A percentile compares a stretch with the other conserved stretches of the same genome.
phyloP scores from a whole-genome alignment of 2,888 invertebrate species.

The Leistus spinibarbis region DNA sequence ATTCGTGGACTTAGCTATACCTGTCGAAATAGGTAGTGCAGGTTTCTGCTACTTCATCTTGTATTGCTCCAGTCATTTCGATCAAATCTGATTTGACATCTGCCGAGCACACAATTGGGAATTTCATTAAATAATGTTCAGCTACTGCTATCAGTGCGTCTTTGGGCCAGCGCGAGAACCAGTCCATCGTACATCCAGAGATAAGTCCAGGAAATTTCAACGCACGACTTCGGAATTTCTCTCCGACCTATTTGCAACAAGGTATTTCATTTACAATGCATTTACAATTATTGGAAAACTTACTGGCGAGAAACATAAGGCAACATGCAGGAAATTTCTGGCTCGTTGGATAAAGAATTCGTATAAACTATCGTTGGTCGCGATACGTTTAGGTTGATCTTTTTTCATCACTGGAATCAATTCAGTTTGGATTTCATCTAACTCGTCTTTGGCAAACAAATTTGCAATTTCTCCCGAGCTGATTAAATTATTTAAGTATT shows the following conservation, averaged over 20 bases:
- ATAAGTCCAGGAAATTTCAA: constrained; percentile 90
- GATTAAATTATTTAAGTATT: constrained; percentile 86
- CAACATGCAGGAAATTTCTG: constrained; percentile 80
- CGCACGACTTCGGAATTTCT: constrained; percentile 84
- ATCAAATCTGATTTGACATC: constrained; percentile 78
- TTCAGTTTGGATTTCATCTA: constrained; percentile 81
- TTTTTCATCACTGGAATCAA: constrained; percentile 84
- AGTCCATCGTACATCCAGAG: constrained; percentile 90
- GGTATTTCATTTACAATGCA: not conserved
- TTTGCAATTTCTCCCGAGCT: constrained; percentile 91
- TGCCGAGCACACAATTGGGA: constrained; percentile 62
- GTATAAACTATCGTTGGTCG: constrained; percentile 82
- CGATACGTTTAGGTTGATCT: constrained; percentile 73
- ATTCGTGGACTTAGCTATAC: constrained; percentile 47
- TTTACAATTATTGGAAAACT: not conserved
- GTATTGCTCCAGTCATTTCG: constrained; percentile 81
- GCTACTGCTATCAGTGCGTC: constrained; percentile 86
- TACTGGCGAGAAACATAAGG: constrained; percentile 83
- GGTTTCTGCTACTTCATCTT: constrained; percentile 77
- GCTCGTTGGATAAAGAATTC: constrained; percentile 84
- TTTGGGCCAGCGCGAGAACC: constrained; percentile 90
- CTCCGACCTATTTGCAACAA: constrained; percentile 70
- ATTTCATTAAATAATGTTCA: constrained; percentile 73
- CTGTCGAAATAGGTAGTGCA: constrained; percentile 79
- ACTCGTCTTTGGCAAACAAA: constrained; percentile 85